These are phyloP conservation scores for Nymphalis polychloros DNA, from an alignment of 2,888 invertebrate species.

Conservation along the genomic window DNA sequence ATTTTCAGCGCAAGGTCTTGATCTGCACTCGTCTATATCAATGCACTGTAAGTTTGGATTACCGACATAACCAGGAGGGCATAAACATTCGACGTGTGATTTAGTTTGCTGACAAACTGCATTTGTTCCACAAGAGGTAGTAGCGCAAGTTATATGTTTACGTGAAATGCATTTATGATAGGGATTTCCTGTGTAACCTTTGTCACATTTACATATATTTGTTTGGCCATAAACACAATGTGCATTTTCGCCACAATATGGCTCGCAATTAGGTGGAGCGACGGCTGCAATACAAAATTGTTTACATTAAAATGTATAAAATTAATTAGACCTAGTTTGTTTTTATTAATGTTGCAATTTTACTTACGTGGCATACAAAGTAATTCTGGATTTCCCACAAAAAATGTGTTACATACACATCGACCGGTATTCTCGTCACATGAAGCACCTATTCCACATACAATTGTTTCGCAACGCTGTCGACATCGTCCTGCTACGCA, in stretches of 20 bases:
- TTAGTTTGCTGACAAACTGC: conserved; percentile 90
- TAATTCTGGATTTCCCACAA: conserved; percentile 93
- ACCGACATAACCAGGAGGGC: conserved; percentile 91
- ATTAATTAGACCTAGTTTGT: not conserved
- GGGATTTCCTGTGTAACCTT: conserved; percentile 92
- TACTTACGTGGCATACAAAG: conserved; percentile 95
- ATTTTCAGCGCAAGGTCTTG: conserved; percentile 90
- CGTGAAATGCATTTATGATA: conserved; percentile 89
- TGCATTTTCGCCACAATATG: conserved; percentile 90
- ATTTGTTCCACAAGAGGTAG: conserved; percentile 87
- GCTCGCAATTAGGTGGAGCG: conserved; percentile 88
- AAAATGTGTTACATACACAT: conserved; percentile 93
- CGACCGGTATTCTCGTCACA: conserved; percentile 90
- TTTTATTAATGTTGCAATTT: conserved; percentile 5
- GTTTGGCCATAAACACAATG: conserved; percentile 92
- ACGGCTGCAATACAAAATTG: conserved; percentile 81
- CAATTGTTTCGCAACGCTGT: conserved; percentile 91
- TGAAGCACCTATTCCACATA: conserved; percentile 93
- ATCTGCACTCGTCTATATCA: conserved; percentile 91
- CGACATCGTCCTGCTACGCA: conserved; percentile 95
- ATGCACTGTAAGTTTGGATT: conserved; percentile 93
- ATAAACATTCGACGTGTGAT: conserved; percentile 89
- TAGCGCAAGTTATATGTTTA: conserved; percentile 86
- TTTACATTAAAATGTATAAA: not conserved
- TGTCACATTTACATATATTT: conserved; percentile 91